A percentile compares a stretch with the other conserved stretches of the same genome.
phyloP scores from a whole-genome alignment of 2,113 vertebrate genomes.

The Speoplatyrhinus poulsoni region DNA sequence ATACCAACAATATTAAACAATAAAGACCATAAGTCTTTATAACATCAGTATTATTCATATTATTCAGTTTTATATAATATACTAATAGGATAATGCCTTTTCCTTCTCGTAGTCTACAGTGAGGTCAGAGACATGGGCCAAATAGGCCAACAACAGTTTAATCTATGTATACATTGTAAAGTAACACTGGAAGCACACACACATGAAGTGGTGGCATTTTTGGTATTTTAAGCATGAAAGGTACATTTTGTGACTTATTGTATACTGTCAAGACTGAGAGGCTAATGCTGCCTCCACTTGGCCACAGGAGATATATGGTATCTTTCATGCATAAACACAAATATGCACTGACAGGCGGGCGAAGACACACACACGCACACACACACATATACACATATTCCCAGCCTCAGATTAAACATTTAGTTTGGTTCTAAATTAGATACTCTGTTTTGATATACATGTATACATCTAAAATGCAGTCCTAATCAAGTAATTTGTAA shows the following conservation, averaged over 20 bases:
- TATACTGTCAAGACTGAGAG: conserved; percentile 19
- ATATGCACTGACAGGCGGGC: not conserved
- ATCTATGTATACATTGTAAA: not conserved
- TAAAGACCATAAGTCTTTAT: too few relatives aligned
- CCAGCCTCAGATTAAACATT: not conserved
- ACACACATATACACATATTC: not conserved
- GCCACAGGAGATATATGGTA: conserved; percentile 43
- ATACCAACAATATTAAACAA: too few relatives aligned
- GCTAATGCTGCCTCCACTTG: conserved; percentile 61
- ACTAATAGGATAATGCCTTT: too few relatives aligned
- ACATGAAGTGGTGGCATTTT: not conserved
- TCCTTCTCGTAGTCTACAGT: too few relatives aligned
- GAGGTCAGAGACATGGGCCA: too few relatives aligned
- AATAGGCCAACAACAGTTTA: too few relatives aligned
- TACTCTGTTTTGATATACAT: not conserved
- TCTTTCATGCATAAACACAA: conserved; percentile 8
- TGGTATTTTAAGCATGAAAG: conserved; percentile 14
- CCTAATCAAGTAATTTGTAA: too few relatives aligned
- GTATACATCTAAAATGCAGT: too few relatives aligned
- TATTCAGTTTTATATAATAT: too few relatives aligned
- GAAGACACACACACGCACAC: not conserved
- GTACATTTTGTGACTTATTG: conserved; percentile 9
- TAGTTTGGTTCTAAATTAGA: not conserved
- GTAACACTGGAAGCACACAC: not conserved
- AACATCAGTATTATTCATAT: too few relatives aligned